Conservation (phyloP, 2,113 vertebrate genomes). For the Pan paniscus region DNA sequence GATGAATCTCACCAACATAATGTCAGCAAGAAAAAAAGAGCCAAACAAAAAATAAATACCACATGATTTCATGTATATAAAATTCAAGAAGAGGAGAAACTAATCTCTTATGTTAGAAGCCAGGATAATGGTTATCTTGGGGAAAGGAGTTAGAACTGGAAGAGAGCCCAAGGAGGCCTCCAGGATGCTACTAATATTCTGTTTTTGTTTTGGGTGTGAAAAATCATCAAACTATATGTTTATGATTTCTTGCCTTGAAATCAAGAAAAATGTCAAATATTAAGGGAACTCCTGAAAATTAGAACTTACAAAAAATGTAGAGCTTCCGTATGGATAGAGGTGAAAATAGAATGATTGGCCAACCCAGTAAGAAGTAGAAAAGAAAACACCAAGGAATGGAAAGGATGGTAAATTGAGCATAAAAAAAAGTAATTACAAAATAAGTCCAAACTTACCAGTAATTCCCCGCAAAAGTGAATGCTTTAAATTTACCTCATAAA, state of each 20-base stretch:
- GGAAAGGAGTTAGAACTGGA: neutral
- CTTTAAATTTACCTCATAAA: neutral
- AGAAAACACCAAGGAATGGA: neutral
- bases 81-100: neutral
- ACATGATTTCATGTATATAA: neutral
- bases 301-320: neutral
- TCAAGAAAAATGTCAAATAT: neutral
- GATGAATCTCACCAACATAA: neutral
- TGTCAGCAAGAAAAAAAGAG: neutral
- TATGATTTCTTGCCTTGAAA: conserved; percentile 1
- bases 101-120: neutral
- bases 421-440: neutral
- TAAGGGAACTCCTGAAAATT: neutral
- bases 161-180: neutral
- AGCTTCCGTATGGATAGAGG: neutral
- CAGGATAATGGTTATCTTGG: neutral
- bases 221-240: neutral
- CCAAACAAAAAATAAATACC: neutral
- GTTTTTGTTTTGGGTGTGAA: neutral
- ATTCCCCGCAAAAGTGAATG: neutral
- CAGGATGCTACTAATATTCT: neutral
- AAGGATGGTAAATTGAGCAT: neutral
- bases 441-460: neutral
- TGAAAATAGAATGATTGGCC: neutral
- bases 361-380: neutral